phyloP scores from a whole-genome alignment of 2,888 invertebrate species.

The Crioceris asparagi region DNA sequence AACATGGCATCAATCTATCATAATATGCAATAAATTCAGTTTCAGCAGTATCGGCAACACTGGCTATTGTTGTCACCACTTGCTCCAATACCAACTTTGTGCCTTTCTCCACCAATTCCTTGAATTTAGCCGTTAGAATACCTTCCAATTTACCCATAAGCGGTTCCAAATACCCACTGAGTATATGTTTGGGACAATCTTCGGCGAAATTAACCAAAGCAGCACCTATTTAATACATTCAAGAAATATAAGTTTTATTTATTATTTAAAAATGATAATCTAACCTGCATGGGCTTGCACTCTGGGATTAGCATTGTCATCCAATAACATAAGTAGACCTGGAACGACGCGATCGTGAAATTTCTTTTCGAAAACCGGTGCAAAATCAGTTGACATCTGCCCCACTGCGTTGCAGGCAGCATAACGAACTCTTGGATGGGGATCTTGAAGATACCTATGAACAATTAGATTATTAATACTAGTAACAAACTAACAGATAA shows the following conservation, averaged over 20 bases:
- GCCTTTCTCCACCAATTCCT: constrained; percentile 87
- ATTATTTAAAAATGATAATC: not conserved
- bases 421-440: constrained; percentile 88
- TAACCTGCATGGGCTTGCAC: constrained; percentile 74
- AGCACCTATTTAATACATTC: constrained; percentile 51
- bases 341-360: constrained; percentile 94
- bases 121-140: constrained; percentile 85
- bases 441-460: constrained; percentile 34
- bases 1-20: constrained; percentile 83
- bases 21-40: constrained; percentile 93
- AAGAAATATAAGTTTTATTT: not conserved
- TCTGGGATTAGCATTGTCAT: constrained; percentile 84
- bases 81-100: constrained; percentile 96
- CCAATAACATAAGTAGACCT: constrained; percentile 76
- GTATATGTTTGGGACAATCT: constrained; percentile 92
- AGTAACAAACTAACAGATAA: too few relatives aligned
- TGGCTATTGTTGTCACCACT: constrained; percentile 96
- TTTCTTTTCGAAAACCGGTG: constrained; percentile 92
- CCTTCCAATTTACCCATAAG: constrained; percentile 85
- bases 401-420: constrained; percentile 98
- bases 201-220: constrained; percentile 99
- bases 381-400: constrained; percentile 98
- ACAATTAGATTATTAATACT: not conserved
- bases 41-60: constrained; percentile 96
- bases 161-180: constrained; percentile 81